A percentile compares a stretch with the other conserved stretches of the same genome.
These are phyloP conservation scores for Andrena haemorrhoa DNA, from an alignment of 2,888 invertebrate species.

Conservation along the genomic window DNA sequence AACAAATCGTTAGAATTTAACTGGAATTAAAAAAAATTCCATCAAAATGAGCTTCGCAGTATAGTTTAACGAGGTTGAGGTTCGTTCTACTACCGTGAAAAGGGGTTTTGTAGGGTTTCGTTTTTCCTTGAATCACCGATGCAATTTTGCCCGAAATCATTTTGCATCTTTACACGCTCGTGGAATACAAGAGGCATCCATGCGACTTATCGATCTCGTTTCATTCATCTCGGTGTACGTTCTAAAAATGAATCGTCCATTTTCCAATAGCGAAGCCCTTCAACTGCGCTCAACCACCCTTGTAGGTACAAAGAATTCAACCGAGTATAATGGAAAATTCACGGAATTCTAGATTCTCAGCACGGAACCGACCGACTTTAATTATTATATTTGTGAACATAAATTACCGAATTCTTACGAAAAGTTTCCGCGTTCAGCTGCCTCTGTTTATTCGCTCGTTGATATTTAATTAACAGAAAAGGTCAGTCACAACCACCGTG, in stretches of 20 bases:
- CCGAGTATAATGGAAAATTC: slow-evolving; percentile 25
- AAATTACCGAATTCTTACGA: neutral
- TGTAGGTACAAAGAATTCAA: slow-evolving; percentile 28
- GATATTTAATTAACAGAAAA: neutral
- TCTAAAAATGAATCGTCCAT: slow-evolving; percentile 57
- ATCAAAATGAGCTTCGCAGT: neutral
- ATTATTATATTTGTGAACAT: neutral
- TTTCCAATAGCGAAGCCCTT: slow-evolving; percentile 51
- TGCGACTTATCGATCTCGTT: slow-evolving; percentile 47
- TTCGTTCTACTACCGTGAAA: neutral
- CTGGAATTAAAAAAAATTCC: neutral
- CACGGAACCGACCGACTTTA: neutral
- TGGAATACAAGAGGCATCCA: slow-evolving; percentile 48
- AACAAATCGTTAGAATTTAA: too few species aligned
- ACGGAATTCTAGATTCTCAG: slow-evolving; percentile 6
- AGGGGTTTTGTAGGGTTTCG: neutral
- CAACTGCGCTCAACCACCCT: slow-evolving; percentile 35
- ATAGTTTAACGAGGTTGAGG: neutral
- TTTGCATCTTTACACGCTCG: slow-evolving; percentile 47
- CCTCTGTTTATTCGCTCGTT: neutral
- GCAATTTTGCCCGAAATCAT: slow-evolving; percentile 37
- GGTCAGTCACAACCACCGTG: neutral
- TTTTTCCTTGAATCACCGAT: slow-evolving; percentile 31
- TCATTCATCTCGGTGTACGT: slow-evolving; percentile 48
- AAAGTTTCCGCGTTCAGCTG: neutral